Evolutionary conservation across 2,797 vertebrate genomes (phyloP).

Genomic region (Hydrophis major): DNA sequence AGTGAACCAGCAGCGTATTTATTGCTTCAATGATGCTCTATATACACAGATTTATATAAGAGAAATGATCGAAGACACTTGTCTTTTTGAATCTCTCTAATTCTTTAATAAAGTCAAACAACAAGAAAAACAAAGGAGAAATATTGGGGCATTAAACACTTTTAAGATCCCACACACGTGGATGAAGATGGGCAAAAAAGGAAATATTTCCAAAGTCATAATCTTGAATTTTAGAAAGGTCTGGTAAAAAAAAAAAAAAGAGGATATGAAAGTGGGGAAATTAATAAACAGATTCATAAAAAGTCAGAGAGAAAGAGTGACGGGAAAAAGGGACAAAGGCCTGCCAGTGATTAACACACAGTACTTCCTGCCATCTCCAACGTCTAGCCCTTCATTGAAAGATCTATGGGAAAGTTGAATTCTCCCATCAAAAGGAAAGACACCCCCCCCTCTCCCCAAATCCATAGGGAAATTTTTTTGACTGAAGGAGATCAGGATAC

Average conservation of each 20-base stretch:
- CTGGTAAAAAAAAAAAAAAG: neutral
- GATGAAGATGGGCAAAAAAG: neutral
- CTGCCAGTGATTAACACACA: neutral
- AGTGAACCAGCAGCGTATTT: neutral
- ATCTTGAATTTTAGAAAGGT: neutral
- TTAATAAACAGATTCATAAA: neutral
- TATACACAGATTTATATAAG: too few relatives aligned
- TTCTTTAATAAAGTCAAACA: too few relatives aligned
- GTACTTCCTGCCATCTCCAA: neutral
- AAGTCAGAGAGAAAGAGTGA: neutral
- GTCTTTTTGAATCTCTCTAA: too few relatives aligned
- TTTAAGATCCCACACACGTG: neutral
- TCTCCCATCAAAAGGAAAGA: neutral
- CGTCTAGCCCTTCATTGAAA: neutral
- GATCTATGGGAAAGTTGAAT: neutral
- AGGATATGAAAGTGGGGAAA: neutral
- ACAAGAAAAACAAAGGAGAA: too few relatives aligned
- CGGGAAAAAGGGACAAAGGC: too few relatives aligned
- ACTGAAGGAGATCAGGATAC: neutral
- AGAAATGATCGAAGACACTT: too few relatives aligned
- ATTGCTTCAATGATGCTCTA: too few relatives aligned
- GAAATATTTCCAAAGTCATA: neutral
- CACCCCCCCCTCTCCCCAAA: neutral
- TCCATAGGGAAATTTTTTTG: neutral
- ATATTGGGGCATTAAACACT: neutral